A percentile compares a stretch with the other conserved stretches of the same genome.
Conservation (phyloP, 1,140 invertebrate species). For the Anoplophora glabripennis region DNA sequence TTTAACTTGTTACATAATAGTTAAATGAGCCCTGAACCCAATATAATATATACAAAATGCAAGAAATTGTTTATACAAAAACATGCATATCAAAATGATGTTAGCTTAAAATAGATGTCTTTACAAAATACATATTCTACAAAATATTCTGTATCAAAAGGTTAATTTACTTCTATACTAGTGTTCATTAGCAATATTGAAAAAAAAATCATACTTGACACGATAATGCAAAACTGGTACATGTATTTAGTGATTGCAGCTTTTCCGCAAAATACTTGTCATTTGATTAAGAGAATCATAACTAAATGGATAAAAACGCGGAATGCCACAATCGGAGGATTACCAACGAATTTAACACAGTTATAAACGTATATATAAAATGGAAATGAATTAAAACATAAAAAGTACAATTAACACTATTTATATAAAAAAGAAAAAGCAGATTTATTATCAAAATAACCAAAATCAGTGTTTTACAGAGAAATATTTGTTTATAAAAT, state of each 20-base stretch:
- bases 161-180: slow-evolving; percentile 27
- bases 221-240: slow-evolving; percentile 15
- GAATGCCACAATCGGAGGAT: background rate
- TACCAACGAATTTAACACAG: background rate
- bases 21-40: slow-evolving; percentile 34
- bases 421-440: slow-evolving; percentile 5
- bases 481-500: background rate
- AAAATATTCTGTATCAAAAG: slow-evolving; percentile 36
- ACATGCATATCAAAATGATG: slow-evolving; percentile 35
- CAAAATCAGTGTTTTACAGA: slow-evolving; percentile 5
- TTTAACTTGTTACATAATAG: slow-evolving; percentile 34
- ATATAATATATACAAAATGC: slow-evolving; percentile 33
- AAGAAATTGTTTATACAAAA: slow-evolving; percentile 33
- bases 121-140: slow-evolving; percentile 39
- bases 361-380: slow-evolving; percentile 15
- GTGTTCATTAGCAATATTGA: slow-evolving; percentile 25
- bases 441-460: slow-evolving; percentile 2
- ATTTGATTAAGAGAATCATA: background rate
- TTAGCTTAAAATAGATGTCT: slow-evolving; percentile 32
- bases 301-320: background rate
- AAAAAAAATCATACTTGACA: slow-evolving; percentile 19
- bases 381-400: slow-evolving; percentile 8
- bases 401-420: background rate
- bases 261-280: slow-evolving; percentile 13
- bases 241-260: slow-evolving; percentile 16